Base-by-base conservation (phyloP, 2,113 vertebrate species). In the Erythrocercus mccallii region DNA sequence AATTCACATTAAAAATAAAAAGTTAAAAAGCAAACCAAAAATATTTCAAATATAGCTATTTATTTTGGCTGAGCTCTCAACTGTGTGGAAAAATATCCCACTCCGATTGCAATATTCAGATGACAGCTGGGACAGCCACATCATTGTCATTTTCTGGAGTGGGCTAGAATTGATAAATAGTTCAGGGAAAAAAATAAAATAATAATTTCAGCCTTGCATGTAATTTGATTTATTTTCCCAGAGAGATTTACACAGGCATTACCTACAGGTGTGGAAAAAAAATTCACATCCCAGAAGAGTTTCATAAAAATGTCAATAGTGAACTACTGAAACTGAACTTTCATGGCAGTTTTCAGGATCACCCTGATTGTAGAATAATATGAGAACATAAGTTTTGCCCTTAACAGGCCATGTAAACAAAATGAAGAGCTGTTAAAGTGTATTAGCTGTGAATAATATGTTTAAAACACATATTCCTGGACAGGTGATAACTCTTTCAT, bases 381-480 rank as follows among this genome's bases (percentile, higher is more conserved):
- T 20, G 23, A 72, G 23, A 88, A 70, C 22, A 2, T 30, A 65
- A 80, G 65, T 82, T 86, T 84, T 73, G 38, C 31, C 71, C 37
- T 73, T 66, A 89, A 80, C 19, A 76, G 78, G 66, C 90, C 82
- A 84, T 6, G 35, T 58, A 86, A 96, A 83, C 40, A 68, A 72
- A 81, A 37, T 19, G 78, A 78, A 79, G 47, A 79, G 25, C 33
- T 81, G 19, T 81, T 88, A 14, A 69, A 60, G 12, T 18, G 8
- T 48, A 45, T 48, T 68, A 74, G 82, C 48, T 86, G 71, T 71
- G 92, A 96, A 95, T 57, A 60, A 15, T 2, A 2, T 38, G 38
- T 53, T 86, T 92, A 88, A 94, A 68, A n/a, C 47, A 62, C 51
- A 64, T 51, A 90, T 74, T 95, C 60, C 68, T 90, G n/a, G n/a